These are phyloP conservation scores for Potamarius usumacintae DNA, from an alignment of 2,113 vertebrate genomes.

Conservation along the genomic window DNA sequence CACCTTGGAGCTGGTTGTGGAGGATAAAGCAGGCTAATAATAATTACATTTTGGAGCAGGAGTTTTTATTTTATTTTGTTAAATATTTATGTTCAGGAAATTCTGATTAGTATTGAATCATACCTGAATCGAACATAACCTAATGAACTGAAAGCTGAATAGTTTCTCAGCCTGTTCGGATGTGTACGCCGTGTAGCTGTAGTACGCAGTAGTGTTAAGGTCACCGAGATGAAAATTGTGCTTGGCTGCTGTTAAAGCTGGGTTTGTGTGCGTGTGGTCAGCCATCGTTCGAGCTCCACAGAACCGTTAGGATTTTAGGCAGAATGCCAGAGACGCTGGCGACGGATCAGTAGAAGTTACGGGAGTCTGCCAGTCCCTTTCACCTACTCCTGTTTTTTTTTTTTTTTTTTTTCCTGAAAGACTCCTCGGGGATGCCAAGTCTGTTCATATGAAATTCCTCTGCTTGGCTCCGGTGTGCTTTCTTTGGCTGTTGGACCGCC, in stretches of 20 bases:
- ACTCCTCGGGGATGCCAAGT: slow-evolving; percentile 25
- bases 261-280: not conserved
- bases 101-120: not conserved
- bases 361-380: slow-evolving; percentile 28
- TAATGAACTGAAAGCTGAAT: not conserved
- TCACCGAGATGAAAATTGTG: not conserved
- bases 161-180: not conserved
- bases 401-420: slow-evolving; percentile 20
- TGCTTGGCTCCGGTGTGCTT: not conserved
- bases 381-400: not conserved
- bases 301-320: slow-evolving; percentile 46
- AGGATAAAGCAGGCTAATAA: no score
- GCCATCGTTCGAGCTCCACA: not conserved
- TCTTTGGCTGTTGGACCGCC: slow-evolving; percentile 4
- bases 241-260: not conserved
- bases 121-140: not conserved
- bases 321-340: slow-evolving; percentile 39
- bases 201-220: not conserved
- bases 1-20: no score
- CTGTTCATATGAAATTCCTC: slow-evolving; percentile 34
- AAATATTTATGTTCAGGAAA: no score
- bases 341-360: slow-evolving; percentile 26
- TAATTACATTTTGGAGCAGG: no score
- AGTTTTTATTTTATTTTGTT: no score
- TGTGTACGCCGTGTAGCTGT: not conserved